Evolutionary conservation across 1,140 invertebrate genomes (phyloP), one percentile per base, ranked within the genome.

Genomic region (Ceratina australensis): DNA sequence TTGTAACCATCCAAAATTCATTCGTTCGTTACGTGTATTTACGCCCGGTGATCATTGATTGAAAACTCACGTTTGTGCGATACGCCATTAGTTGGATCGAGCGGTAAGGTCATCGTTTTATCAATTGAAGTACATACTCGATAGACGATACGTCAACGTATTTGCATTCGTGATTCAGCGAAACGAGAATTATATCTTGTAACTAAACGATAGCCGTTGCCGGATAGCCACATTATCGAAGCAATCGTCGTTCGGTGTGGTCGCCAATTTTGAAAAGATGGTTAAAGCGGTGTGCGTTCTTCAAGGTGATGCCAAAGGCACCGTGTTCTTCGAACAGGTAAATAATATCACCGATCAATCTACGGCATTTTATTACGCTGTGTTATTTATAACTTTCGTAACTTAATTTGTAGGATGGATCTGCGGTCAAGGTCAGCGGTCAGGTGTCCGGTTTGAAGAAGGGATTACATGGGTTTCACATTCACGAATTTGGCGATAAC

Each of bases 401-500:
- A 33, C 75, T n/a, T 60, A 49, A 52, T 73, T 66, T 47, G 54
- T n/a, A 95, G 94, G 86, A 89, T 69, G 90, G 89, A 33, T 91
- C 90, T 28, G 92, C 94, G 1, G 95, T 96, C 3, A 93, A 93
- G 79, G 93, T 98, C 18, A 94, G 93, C 26, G 97, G 97, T 18
- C 93, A 96, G 90, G 92, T 98, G 16, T 92, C 86, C 26, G 96
- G 96, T 10, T 90, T 98, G 54, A 88, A 92, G 16, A 92, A 94
- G 85, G 96, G 96, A 15, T 85, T 93, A 28, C 97, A 98, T 90
- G 98, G 98, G 47, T 99, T 99, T 93, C 99, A 99, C 90, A 95
- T 99, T 68, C 99, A 99, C 89, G 96, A 99, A 93, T 99, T 98
- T 90, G 99, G 98, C 1, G 98, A 99, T 90, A 97, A 97, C 81